phyloP scores from a whole-genome alignment of 2,113 vertebrate genomes.

The Microcebus murinus region DNA sequence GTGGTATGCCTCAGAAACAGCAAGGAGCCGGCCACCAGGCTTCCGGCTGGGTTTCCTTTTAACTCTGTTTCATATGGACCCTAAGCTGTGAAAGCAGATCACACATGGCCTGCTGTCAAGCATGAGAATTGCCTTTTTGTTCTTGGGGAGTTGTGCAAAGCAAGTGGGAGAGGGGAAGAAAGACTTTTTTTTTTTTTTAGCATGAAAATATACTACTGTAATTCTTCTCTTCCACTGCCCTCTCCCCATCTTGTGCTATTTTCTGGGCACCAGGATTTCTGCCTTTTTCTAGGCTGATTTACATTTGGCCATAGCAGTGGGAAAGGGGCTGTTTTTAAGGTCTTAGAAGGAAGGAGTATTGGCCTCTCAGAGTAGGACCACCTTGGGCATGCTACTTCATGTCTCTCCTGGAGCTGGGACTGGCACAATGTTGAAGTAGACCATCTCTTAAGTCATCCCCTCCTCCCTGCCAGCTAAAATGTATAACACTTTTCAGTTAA shows the following conservation, averaged over 20 bases:
- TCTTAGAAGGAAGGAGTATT: neutral
- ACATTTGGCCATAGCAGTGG: neutral
- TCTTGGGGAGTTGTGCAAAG: neutral
- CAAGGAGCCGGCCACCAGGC: conserved; percentile 68
- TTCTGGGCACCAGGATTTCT: neutral
- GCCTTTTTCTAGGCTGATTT: neutral
- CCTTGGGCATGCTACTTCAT: neutral
- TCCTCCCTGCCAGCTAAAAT: neutral
- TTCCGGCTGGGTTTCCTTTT: conserved; percentile 78
- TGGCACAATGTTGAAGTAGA: neutral
- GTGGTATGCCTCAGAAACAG: conserved; percentile 85
- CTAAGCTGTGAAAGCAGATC: conserved; percentile 44
- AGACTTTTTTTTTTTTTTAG: neutral
- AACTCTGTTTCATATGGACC: conserved; percentile 53
- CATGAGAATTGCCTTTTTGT: conserved; percentile 62
- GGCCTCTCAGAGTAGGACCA: neutral
- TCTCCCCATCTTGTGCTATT: neutral
- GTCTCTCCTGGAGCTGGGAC: neutral
- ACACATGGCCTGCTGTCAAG: conserved; percentile 35
- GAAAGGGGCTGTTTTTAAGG: neutral
- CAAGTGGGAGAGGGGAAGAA: conserved; percentile 20
- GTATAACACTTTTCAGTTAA: neutral
- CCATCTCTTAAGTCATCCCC: neutral
- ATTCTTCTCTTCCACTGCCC: neutral
- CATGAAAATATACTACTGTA: conserved; percentile 20